Base-by-base conservation (phyloP, 2,113 vertebrate genomes). In the Boulengeromyrus knoepffleri region DNA sequence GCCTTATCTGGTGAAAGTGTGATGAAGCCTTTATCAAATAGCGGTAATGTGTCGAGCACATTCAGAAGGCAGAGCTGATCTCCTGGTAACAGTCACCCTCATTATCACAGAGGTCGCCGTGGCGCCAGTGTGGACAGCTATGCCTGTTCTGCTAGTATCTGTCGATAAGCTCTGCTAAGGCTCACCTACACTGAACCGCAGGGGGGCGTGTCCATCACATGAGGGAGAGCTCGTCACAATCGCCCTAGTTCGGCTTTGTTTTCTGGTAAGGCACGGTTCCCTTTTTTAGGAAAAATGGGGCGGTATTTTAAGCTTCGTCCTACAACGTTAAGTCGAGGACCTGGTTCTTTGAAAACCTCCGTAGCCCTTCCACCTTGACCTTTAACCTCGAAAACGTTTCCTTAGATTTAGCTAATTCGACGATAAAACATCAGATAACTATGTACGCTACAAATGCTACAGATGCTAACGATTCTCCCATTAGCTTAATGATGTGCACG, bases 91-190 rank as follows among this genome's bases (percentile, higher is more conserved):
- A 17, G 62, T 17, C 49, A 13, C 21, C 5, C 62, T 36, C 27
- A 10, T 74, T 88, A 45, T 15, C 24, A n/a, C 46, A 5, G 19
- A 50, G 88, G 58, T 45, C 27, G 10, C 53, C 17, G 70, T 27
- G 58, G 52, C 87, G 24, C 53, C 56, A n/a, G 5, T 46, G 10
- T 56, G 83, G 89, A 84, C 77, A 84, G 89, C 89, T 86, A 88
- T 62, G 90, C 91, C 12, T 91, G 88, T 93, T 89, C 92, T 95
- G 93, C 92, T 91, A 85, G 47, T 88, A 89, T 5, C 52, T 86
- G 89, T 92, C 91, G 93, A 93, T 93, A 91, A 94, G 91, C 91
- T 89, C 89, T 84, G 70, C 88, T 88, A 87, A 89, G 52, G 42
- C 80, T 91, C 94, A 93, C 93, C 94, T 85, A 47, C 17, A 21